A percentile compares a stretch with the other conserved stretches of the same genome.
These are phyloP conservation scores for Tylochromis polylepis DNA, from an alignment of 2,113 vertebrate species.

Conservation along the genomic window DNA sequence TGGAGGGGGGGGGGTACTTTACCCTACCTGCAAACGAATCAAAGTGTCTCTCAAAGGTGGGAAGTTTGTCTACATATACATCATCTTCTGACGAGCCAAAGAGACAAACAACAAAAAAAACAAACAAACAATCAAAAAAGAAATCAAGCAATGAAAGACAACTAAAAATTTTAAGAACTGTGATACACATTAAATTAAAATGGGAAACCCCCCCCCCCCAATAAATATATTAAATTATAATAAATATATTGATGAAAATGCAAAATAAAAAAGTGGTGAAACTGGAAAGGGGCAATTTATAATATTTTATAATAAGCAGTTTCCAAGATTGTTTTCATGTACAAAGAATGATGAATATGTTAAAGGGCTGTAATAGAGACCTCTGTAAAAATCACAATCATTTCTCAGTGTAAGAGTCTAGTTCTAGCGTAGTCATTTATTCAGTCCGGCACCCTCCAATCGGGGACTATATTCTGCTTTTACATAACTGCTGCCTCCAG, in stretches of 20 bases:
- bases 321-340: neutral
- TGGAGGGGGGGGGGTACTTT: constrained; percentile 21
- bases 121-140: constrained; percentile 10
- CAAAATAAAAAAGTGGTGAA: neutral
- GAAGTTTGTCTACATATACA: constrained; percentile 89
- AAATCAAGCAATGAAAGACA: constrained; percentile 24
- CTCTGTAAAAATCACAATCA: neutral
- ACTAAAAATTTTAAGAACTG: neutral
- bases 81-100: constrained; percentile 85
- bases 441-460: neutral
- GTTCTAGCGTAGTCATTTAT: neutral
- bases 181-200: neutral
- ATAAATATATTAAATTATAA: neutral
- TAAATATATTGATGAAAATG: neutral
- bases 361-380: neutral
- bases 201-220: too few relatives aligned
- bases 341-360: neutral
- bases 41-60: constrained; percentile 84
- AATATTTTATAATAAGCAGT: neutral
- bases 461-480: neutral
- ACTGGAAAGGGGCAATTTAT: neutral
- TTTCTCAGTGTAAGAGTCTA: neutral
- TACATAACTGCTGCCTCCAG: constrained; percentile 15
- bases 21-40: constrained; percentile 85
- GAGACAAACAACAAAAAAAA: constrained; percentile 53